A percentile compares a stretch with the other conserved stretches of the same genome.
phyloP scores from a whole-genome alignment of 1,140 invertebrate genomes.

The Pectinophora gossypiella region DNA sequence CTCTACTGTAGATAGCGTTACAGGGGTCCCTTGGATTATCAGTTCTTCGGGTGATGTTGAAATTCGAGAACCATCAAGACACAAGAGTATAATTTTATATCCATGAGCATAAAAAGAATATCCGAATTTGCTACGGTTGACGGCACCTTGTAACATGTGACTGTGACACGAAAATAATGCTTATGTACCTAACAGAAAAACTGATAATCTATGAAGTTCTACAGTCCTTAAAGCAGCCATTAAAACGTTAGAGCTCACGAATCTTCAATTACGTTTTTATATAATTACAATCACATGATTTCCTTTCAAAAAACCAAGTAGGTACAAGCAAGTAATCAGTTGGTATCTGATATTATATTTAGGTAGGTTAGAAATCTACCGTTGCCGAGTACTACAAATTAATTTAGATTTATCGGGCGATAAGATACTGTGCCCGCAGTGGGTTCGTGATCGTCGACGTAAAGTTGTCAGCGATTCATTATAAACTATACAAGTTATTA shows the following conservation, averaged over 20 bases:
- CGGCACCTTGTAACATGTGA: too few relatives aligned
- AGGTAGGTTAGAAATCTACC: background rate
- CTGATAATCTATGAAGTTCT: background rate
- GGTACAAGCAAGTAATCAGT: conserved; percentile 26
- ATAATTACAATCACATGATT: conserved; percentile 25
- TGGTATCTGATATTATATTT: background rate
- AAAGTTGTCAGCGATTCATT: too few relatives aligned
- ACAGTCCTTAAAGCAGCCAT: background rate
- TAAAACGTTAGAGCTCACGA: background rate
- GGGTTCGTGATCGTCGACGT: conserved; percentile 19
- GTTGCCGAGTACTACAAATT: background rate
- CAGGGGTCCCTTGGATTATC: too few relatives aligned
- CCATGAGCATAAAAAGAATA: too few relatives aligned
- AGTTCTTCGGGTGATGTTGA: too few relatives aligned
- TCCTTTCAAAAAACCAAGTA: conserved; percentile 15
- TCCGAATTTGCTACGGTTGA: too few relatives aligned
- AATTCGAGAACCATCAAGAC: too few relatives aligned
- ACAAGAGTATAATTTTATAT: too few relatives aligned
- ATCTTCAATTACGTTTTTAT: conserved; percentile 1
- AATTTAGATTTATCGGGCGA: conserved; percentile 23
- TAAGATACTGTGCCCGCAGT: conserved; percentile 34
- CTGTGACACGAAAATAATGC: too few relatives aligned
- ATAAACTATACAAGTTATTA: too few relatives aligned
- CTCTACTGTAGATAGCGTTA: too few relatives aligned
- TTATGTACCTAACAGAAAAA: too few relatives aligned